Percentiles rank a stretch among this genome's conserved stretches.
These are phyloP conservation scores for Pollenia amentaria DNA, from an alignment of 2,888 invertebrate genomes.

Conservation along the genomic window DNA sequence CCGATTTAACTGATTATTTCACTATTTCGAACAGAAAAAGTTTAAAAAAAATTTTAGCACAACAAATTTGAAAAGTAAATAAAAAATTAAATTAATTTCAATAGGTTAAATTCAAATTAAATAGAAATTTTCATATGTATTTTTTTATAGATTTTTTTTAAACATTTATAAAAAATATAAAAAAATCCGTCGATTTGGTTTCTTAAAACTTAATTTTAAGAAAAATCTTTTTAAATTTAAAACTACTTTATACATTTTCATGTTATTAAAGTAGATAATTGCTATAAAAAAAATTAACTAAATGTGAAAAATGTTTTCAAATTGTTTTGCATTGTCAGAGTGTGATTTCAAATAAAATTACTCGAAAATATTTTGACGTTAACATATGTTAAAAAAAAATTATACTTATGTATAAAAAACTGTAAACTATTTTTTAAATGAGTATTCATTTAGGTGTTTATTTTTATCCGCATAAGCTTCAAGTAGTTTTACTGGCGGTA, in stretches of 20 bases:
- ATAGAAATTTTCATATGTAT: too few species aligned
- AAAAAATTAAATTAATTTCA: too few species aligned
- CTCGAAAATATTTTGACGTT: slow-evolving; percentile 31
- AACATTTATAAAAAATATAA: too few species aligned
- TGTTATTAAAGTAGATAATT: slow-evolving; percentile 22
- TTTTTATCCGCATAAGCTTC: not conserved
- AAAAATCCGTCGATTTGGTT: not conserved
- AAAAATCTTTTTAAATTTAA: not conserved
- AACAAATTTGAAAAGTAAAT: not conserved
- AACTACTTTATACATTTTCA: not conserved
- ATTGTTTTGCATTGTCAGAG: not conserved
- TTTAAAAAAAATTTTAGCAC: not conserved
- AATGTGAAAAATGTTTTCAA: slow-evolving; percentile 3
- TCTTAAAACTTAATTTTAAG: too few species aligned
- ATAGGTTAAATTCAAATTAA: too few species aligned
- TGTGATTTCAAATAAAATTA: slow-evolving; percentile 21
- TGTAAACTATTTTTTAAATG: slow-evolving; percentile 30
- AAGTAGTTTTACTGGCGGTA: slow-evolving; percentile 40
- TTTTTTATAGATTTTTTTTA: too few species aligned
- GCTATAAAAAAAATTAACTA: slow-evolving; percentile 2
- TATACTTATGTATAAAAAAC: not conserved
- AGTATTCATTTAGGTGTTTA: slow-evolving; percentile 29
- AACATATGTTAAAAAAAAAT: slow-evolving; percentile 40
- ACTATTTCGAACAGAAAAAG: not conserved
- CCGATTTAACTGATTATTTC: not conserved